Evolutionary conservation across 2,113 vertebrate genomes (phyloP).

Genomic region (Neomonachus schauinslandi): DNA sequence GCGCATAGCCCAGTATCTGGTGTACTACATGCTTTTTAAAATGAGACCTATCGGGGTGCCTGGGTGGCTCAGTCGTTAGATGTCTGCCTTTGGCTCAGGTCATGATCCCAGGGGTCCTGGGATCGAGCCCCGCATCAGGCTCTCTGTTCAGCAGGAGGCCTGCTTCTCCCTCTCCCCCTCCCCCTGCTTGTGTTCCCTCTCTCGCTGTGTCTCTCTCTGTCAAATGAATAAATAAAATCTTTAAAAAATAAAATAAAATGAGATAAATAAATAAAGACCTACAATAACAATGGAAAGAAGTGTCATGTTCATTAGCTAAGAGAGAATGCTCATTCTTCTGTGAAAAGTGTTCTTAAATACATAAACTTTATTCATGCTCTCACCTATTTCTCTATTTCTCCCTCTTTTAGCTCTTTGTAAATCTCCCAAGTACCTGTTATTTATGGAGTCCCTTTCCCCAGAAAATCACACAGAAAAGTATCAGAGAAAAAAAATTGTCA

Average conservation of each 20-base stretch:
- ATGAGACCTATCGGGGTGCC: background rate
- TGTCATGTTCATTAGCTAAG: background rate
- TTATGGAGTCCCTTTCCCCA: background rate
- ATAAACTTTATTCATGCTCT: background rate
- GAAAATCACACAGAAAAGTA: background rate
- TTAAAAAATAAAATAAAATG: background rate
- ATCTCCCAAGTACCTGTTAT: background rate
- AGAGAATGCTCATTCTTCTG: background rate
- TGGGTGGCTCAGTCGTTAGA: too few species aligned
- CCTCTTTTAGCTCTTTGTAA: background rate
- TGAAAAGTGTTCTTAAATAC: background rate
- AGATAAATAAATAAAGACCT: background rate
- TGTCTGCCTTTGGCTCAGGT: too few species aligned
- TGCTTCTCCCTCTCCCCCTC: too few species aligned
- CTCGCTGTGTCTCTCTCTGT: too few species aligned
- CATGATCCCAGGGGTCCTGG: too few species aligned
- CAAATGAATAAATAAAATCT: too few species aligned
- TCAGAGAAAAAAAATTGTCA: constrained; percentile 17
- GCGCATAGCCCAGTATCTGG: background rate
- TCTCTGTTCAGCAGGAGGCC: too few species aligned
- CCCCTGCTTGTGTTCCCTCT: too few species aligned
- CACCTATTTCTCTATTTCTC: background rate
- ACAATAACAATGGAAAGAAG: background rate
- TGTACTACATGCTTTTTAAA: background rate
- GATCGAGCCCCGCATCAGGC: too few species aligned